Evolutionary conservation across 2,888 invertebrate species (phyloP).

Genomic region (Leucophenga maculata): DNA sequence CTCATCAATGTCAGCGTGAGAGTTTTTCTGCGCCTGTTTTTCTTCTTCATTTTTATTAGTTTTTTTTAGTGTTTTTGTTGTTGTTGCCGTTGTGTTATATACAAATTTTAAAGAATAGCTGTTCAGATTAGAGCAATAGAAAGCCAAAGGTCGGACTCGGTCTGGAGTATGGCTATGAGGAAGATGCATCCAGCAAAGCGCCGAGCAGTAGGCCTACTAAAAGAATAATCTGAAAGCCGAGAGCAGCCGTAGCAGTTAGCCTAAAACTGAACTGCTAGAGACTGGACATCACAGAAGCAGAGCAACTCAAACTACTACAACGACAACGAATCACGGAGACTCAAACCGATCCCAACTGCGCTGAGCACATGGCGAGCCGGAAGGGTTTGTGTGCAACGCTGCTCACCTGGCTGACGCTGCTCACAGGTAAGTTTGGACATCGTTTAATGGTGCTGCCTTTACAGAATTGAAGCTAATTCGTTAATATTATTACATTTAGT

Average conservation of each 20-base stretch:
- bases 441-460: too few relatives aligned
- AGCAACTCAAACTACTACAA: background rate
- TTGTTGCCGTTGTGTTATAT: too few relatives aligned
- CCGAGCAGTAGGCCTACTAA: background rate
- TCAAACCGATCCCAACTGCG: constrained; percentile 46
- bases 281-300: background rate
- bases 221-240: too few relatives aligned
- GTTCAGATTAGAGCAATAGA: too few relatives aligned
- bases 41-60: background rate
- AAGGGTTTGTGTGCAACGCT: constrained; percentile 60
- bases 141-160: too few relatives aligned
- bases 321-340: constrained; percentile 31
- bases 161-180: background rate
- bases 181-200: constrained; percentile 38
- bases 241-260: too few relatives aligned
- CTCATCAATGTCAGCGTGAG: constrained; percentile 46
- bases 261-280: too few relatives aligned
- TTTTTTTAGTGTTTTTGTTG: background rate
- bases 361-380: constrained; percentile 65
- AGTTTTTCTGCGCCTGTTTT: constrained; percentile 13
- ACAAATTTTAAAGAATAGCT: too few relatives aligned
- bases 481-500: constrained; percentile 44
- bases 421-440: constrained; percentile 53
- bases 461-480: background rate
- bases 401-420: constrained; percentile 65